Evolutionary conservation across 2,888 invertebrate species (phyloP).

Genomic region (Drosophila kambysellisi): DNA sequence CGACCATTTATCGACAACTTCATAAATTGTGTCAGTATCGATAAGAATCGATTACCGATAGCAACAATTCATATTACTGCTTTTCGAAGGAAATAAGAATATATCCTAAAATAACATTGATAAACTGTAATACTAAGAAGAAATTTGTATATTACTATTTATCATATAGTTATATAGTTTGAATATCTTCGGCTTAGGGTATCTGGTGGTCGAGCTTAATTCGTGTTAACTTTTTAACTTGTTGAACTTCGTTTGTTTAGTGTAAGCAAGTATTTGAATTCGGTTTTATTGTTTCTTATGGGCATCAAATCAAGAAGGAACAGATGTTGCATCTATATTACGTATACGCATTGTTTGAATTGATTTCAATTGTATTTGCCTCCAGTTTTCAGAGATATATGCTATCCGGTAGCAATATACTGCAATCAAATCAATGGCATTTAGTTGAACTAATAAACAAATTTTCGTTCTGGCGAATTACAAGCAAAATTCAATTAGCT

Average conservation of each 20-base stretch:
- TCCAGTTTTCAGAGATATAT: constrained; percentile 14
- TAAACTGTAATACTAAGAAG: neutral
- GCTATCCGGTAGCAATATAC: constrained; percentile 27
- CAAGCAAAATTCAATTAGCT: constrained; percentile 44
- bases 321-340: constrained; percentile 41
- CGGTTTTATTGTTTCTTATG: constrained; percentile 27
- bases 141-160: neutral
- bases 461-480: constrained; percentile 22
- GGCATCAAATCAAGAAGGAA: constrained; percentile 28
- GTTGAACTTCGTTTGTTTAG: constrained; percentile 29
- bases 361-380: constrained; percentile 7
- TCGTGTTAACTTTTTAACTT: constrained; percentile 1
- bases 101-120: too few relatives aligned
- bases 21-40: neutral
- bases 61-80: too few relatives aligned
- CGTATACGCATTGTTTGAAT: constrained; percentile 45
- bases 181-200: neutral
- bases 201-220: neutral
- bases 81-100: too few relatives aligned
- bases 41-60: neutral
- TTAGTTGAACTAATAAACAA: constrained; percentile 47
- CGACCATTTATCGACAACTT: neutral
- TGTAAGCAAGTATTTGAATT: neutral
- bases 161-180: too few relatives aligned
- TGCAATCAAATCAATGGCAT: constrained; percentile 46